Evolutionary conservation across 2,113 vertebrate genomes (phyloP).

Genomic region (Crocuta crocuta): DNA sequence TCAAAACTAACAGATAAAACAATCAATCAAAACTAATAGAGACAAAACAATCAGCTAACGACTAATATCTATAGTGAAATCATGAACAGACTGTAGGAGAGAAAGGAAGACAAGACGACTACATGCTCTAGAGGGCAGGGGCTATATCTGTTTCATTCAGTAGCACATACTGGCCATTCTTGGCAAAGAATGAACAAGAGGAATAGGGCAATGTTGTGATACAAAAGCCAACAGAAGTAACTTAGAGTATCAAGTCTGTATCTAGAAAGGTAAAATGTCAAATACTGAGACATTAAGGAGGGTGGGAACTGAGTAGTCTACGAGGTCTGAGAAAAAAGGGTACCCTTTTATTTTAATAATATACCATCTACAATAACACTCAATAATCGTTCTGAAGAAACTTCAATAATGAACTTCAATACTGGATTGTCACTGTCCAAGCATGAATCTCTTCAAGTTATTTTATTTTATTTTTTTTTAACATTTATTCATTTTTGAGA

Average conservation of each 20-base stretch:
- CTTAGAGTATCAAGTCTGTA: background rate
- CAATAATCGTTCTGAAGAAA: background rate
- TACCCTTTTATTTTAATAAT: background rate
- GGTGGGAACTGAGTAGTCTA: background rate
- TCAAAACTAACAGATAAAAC: background rate
- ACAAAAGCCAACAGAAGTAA: constrained; percentile 16
- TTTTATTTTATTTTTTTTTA: too few relatives aligned
- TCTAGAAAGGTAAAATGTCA: background rate
- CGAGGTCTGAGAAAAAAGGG: background rate
- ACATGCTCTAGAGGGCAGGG: background rate
- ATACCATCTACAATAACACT: background rate
- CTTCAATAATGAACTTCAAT: background rate
- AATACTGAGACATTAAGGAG: background rate
- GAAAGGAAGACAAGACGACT: background rate
- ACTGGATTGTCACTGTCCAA: background rate
- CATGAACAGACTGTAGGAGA: background rate
- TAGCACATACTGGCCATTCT: background rate
- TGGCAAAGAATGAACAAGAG: constrained; percentile 1
- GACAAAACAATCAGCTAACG: background rate
- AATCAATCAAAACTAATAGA: background rate
- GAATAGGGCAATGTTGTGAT: background rate
- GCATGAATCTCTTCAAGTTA: background rate
- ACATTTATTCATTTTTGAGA: too few relatives aligned
- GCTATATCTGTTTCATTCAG: background rate
- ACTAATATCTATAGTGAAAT: background rate